Evolutionary conservation across 92 coral and sea anemone genomes (phyloP).

Genomic region (Meandrina meandrites): DNA sequence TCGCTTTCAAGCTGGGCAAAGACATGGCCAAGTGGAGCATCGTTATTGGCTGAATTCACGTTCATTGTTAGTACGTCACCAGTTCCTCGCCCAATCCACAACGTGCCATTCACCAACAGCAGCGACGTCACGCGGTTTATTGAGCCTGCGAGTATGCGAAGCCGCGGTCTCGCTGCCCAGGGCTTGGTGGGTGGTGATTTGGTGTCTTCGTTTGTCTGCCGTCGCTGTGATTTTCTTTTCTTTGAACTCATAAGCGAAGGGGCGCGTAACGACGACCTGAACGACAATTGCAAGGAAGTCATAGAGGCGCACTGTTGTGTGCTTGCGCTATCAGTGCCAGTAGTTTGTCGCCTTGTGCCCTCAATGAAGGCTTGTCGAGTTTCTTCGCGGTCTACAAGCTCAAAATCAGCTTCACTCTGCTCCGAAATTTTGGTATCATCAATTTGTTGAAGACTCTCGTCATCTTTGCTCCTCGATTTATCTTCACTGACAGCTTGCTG

Average conservation of each 20-base stretch:
- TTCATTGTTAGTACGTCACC: conserved; percentile 78
- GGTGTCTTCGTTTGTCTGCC: conserved; percentile 7
- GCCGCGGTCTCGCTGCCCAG: conserved; percentile 66
- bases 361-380: conserved; percentile 59
- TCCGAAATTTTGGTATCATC: background rate
- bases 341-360: conserved; percentile 30
- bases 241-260: conserved; percentile 70
- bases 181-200: conserved; percentile 12
- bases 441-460: background rate
- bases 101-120: conserved; percentile 67
- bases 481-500: background rate
- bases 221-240: conserved; percentile 58
- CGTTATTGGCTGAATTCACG: conserved; percentile 62
- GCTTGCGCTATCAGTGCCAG: conserved; percentile 8
- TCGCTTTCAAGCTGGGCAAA: conserved; percentile 76
- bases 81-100: conserved; percentile 84
- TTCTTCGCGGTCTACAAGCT: conserved; percentile 67
- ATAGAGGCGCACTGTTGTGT: conserved; percentile 46
- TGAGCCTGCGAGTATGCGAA: conserved; percentile 77
- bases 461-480: background rate
- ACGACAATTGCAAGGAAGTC: conserved; percentile 46
- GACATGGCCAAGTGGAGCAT: conserved; percentile 66
- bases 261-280: conserved; percentile 43
- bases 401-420: conserved; percentile 43
- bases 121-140: conserved; percentile 79